Base-by-base conservation (phyloP, 2,888 invertebrate genomes). In the Diaperis boleti region DNA sequence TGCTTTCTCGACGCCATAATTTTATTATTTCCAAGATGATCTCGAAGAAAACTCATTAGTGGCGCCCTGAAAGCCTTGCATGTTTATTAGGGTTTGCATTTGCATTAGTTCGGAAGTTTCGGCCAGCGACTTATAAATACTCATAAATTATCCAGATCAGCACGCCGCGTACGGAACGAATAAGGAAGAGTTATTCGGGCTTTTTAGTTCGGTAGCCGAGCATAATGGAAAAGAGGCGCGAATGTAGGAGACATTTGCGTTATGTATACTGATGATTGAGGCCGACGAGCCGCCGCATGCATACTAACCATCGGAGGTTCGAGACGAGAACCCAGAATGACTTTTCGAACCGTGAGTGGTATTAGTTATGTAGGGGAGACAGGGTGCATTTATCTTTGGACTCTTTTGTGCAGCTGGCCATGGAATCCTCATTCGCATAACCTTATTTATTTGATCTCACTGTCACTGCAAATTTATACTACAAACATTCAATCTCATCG, bases 211-310 rank as follows among this genome's bases (percentile, higher is more conserved):
- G 71, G 72, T 73, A 69, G 70, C 69, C 65, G 66, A 66, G 70
- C 69, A 74, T 75, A 75, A 76, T 74, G 74, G 76, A 73, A 77
- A 76, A 73, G 74, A 75, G 73, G 76, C 75, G 76, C 74, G 73
- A 76, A 77, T 74, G 76, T 73, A 75, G 70, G 74, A 75, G 76
- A 78, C 76, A 77, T 77, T 78, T 76, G 72, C 75, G 74, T 72
- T 74, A 75, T 76, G 76, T 75, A 76, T 76, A 76, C 76, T 75
- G 76, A 76, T 75, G 76, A 76, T 75, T 76, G 76, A 75, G 73
- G 73, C 72, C 68, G 69, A 65, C 67, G 64, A 65, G 67, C 59
- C 71, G 65, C 70, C 62, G 69, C 61, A 73, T 71, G 74, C 76
- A 76, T 76, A 75, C 75, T 72, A 74, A 76, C 63, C 8, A 33